Conservation (phyloP, 2,888 invertebrate genomes). For the Cataglyphis albicans region DNA sequence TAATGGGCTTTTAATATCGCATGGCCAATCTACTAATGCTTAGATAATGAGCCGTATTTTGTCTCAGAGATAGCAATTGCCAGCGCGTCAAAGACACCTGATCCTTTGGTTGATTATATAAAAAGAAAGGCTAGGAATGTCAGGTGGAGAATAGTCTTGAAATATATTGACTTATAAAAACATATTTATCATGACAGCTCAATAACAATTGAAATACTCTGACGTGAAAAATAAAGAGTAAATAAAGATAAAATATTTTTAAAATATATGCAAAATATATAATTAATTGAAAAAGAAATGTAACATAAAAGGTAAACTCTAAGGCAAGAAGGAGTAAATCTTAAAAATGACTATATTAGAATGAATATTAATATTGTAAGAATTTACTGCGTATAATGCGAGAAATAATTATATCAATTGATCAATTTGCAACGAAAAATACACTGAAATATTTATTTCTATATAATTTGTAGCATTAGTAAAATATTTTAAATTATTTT, state of each 20-base stretch:
- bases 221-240: neutral
- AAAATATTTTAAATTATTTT: neutral
- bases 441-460: neutral
- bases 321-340: neutral
- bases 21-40: slow-evolving; percentile 67
- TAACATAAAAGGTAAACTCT: neutral
- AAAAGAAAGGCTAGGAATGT: neutral
- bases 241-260: neutral
- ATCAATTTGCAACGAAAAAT: neutral
- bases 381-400: neutral
- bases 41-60: slow-evolving; percentile 68
- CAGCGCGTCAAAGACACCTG: slow-evolving; percentile 29
- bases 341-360: neutral
- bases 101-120: slow-evolving; percentile 21
- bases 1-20: slow-evolving; percentile 73
- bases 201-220: neutral
- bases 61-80: slow-evolving; percentile 1
- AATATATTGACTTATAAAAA: slow-evolving; percentile 4
- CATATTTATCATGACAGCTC: neutral
- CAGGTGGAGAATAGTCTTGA: neutral
- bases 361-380: neutral
- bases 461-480: neutral
- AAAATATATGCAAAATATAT: neutral
- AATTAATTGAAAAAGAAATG: neutral
- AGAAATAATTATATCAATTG: neutral